Evolutionary conservation across 2,888 invertebrate species (phyloP).

Genomic region (Lucinisca nassula): DNA sequence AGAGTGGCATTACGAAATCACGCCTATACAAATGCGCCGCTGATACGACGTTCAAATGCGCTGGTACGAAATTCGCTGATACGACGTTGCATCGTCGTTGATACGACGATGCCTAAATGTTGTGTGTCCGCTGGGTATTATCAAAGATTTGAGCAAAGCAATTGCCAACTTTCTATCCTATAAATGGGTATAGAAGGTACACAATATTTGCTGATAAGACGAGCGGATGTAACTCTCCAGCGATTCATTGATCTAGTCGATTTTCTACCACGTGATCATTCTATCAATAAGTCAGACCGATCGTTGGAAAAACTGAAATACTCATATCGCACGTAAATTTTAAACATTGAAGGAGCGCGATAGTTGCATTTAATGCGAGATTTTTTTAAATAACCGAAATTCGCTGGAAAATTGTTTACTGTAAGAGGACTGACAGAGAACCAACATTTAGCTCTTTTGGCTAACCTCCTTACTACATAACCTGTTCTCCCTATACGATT

Average conservation of each 20-base stretch:
- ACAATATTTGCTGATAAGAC: slow-evolving; percentile 1
- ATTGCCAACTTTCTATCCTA: neutral
- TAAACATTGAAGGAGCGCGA: neutral
- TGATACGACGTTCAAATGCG: no score
- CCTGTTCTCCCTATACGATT: slow-evolving; percentile 26
- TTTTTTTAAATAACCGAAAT: neutral
- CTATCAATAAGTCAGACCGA: slow-evolving; percentile 27
- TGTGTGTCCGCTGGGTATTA: no score
- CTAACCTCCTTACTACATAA: no score
- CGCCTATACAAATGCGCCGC: no score
- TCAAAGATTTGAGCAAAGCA: no score
- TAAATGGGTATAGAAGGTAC: neutral
- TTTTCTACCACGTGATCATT: slow-evolving; percentile 58
- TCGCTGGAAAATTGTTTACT: neutral
- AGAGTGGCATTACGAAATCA: no score
- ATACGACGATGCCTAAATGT: no score
- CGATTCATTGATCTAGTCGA: slow-evolving; percentile 68
- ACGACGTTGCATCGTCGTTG: no score
- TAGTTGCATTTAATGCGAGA: neutral
- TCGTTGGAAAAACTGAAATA: slow-evolving; percentile 40
- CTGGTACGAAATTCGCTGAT: no score
- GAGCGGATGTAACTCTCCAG: slow-evolving; percentile 61
- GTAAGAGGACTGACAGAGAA: no score
- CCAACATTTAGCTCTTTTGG: no score
- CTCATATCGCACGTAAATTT: neutral